Conservation (phyloP, 2,888 invertebrate species). For the Coecobrya sp. region DNA sequence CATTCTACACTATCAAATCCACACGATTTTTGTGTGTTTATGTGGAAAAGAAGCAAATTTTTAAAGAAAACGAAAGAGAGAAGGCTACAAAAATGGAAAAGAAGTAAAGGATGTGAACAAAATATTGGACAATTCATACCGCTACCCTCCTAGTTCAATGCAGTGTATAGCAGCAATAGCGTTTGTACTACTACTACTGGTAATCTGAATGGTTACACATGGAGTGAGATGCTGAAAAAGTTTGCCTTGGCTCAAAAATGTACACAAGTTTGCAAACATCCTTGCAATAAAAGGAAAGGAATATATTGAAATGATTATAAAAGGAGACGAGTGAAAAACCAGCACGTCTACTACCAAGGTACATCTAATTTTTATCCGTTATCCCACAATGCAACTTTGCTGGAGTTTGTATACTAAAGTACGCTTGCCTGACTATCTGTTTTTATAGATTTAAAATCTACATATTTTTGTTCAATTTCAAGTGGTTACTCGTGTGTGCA, state of each 20-base stretch:
- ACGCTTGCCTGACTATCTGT: neutral
- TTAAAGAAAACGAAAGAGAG: neutral
- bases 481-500: conserved; percentile 4
- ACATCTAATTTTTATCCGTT: neutral
- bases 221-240: neutral
- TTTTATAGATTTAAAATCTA: neutral
- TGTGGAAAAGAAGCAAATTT: conserved; percentile 54
- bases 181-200: neutral
- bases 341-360: neutral
- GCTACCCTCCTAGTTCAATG: neutral
- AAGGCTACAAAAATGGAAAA: conserved; percentile 5
- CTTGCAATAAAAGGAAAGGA: too few relatives aligned
- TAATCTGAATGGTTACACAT: neutral
- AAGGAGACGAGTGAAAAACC: neutral
- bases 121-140: conserved; percentile 52
- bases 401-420: neutral
- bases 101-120: conserved; percentile 27
- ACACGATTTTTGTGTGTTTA: conserved; percentile 51
- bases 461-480: neutral
- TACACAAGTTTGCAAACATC: neutral
- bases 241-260: neutral
- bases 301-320: too few relatives aligned
- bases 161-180: neutral
- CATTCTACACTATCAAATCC: conserved; percentile 64
- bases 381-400: neutral